phyloP scores from a whole-genome alignment of 1,140 invertebrate species.

The Manduca sexta region DNA sequence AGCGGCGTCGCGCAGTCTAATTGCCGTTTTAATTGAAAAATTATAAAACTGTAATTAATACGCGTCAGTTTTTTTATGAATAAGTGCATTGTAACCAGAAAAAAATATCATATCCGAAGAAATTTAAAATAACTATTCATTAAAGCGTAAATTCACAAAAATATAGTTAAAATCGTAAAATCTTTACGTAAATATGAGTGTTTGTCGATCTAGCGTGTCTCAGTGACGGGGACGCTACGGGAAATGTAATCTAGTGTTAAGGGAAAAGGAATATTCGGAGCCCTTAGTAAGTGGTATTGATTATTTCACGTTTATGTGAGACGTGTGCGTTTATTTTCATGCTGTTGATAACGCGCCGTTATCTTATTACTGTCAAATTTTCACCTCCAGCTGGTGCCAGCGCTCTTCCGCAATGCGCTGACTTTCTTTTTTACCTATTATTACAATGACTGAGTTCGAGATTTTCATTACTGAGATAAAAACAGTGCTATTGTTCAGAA shows the following conservation, averaged over 20 bases:
- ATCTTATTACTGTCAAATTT: conserved; percentile 3
- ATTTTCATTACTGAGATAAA: no score
- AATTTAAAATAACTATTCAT: neutral
- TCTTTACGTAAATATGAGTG: conserved; percentile 38
- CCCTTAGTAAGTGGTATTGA: conserved; percentile 25
- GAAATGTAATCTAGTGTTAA: conserved; percentile 53
- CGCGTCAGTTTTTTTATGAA: neutral
- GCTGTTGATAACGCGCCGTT: neutral
- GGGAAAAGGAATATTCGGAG: conserved; percentile 30
- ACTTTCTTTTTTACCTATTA: no score
- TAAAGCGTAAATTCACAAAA: conserved; percentile 14
- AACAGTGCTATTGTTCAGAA: no score
- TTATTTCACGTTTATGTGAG: no score
- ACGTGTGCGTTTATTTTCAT: neutral
- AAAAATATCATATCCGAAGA: neutral
- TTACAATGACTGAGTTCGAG: no score
- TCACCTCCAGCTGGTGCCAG: neutral
- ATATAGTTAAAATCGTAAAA: conserved; percentile 49
- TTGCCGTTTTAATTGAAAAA: conserved; percentile 13
- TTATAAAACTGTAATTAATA: neutral
- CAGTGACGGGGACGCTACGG: conserved; percentile 38
- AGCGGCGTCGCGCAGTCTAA: neutral
- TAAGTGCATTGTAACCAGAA: neutral
- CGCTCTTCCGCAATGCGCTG: neutral
- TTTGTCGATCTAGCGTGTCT: conserved; percentile 43